Percentiles rank a stretch among this genome's conserved stretches.
These are phyloP conservation scores for Centrocercus urophasianus DNA, from an alignment of 2,113 vertebrate genomes.

Conservation along the genomic window DNA sequence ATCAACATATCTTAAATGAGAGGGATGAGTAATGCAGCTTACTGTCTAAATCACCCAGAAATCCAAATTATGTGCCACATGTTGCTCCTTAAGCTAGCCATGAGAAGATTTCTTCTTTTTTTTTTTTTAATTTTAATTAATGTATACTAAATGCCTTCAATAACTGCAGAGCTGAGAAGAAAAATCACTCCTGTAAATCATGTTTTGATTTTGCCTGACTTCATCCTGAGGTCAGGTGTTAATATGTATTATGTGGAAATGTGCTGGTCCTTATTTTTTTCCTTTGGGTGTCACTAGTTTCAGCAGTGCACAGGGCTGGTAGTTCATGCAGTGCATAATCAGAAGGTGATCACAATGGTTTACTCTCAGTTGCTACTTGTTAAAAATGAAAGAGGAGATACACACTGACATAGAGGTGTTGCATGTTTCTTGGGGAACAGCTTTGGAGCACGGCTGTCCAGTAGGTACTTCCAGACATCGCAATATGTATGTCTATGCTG, in stretches of 20 bases:
- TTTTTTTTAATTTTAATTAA: not conserved
- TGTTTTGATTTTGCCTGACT: slow-evolving; percentile 21
- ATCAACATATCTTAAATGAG: slow-evolving; percentile 38
- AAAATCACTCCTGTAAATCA: not conserved
- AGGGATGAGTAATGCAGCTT: slow-evolving; percentile 55
- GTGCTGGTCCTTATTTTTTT: not conserved
- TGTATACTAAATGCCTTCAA: slow-evolving; percentile 14
- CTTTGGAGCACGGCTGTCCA: not conserved
- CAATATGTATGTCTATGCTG: not conserved
- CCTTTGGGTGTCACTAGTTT: not conserved
- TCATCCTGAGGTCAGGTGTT: not conserved
- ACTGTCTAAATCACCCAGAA: slow-evolving; percentile 52
- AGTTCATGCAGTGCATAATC: not conserved
- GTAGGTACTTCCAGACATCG: not conserved
- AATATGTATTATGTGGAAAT: not conserved
- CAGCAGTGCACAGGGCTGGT: not conserved
- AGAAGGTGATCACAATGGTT: not conserved
- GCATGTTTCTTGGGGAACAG: not conserved
- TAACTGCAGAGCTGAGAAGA: slow-evolving; percentile 12
- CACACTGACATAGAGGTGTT: not conserved
- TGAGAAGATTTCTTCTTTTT: not conserved
- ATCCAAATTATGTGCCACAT: slow-evolving; percentile 60
- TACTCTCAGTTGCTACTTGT: not conserved
- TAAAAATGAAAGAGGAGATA: not conserved
- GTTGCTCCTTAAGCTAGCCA: slow-evolving; percentile 43